phyloP scores from a whole-genome alignment of 2,113 vertebrate genomes.

The Coptodon rendalli region DNA sequence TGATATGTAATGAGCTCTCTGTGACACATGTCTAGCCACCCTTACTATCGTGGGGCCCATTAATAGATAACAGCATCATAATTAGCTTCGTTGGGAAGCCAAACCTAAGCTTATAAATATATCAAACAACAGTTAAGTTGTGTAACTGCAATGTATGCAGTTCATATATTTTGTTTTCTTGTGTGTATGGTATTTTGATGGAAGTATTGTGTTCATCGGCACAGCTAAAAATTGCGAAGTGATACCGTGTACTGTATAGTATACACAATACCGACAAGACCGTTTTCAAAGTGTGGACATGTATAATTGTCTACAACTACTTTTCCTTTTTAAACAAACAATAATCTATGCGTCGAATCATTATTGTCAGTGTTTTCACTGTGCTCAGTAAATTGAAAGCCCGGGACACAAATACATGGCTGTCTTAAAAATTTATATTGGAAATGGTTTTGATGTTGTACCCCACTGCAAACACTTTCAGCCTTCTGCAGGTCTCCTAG shows the following conservation, averaged over 20 bases:
- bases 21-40: conserved; percentile 71
- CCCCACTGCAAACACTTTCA: conserved; percentile 77
- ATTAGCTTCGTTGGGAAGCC: conserved; percentile 63
- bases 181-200: background rate
- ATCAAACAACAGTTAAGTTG: conserved; percentile 51
- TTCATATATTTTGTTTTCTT: background rate
- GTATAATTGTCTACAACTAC: background rate
- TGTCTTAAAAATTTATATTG: conserved; percentile 77
- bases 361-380: conserved; percentile 56
- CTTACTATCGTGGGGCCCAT: conserved; percentile 65
- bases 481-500: conserved; percentile 74
- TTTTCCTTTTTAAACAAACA: conserved; percentile 15
- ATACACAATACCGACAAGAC: background rate
- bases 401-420: conserved; percentile 61
- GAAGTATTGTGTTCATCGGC: background rate
- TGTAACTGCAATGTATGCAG: conserved; percentile 6
- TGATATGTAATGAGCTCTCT: conserved; percentile 76
- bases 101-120: conserved; percentile 46
- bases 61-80: conserved; percentile 62
- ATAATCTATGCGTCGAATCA: conserved; percentile 31
- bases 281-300: background rate
- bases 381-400: conserved; percentile 59
- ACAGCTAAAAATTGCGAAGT: background rate
- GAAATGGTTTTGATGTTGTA: conserved; percentile 79
- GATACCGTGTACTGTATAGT: background rate